Evolutionary conservation across 2,888 invertebrate species (phyloP).

Genomic region (Cephalotes varians): DNA sequence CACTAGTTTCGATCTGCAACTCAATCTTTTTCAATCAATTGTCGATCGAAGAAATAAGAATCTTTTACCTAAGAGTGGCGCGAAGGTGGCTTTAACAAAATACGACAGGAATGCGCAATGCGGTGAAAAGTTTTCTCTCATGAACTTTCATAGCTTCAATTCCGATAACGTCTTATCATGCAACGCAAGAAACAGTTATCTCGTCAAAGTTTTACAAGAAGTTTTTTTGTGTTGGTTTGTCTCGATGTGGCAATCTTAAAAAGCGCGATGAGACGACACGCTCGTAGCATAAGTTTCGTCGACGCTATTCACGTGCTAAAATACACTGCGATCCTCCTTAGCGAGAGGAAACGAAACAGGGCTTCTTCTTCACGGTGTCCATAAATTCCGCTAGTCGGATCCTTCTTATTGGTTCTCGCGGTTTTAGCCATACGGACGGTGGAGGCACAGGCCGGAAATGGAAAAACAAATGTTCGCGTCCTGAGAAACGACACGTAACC

Average conservation of each 20-base stretch:
- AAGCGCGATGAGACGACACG: neutral
- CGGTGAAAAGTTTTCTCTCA: neutral
- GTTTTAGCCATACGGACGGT: slow-evolving; percentile 18
- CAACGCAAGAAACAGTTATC: neutral
- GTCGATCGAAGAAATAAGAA: neutral
- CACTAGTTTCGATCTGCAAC: neutral
- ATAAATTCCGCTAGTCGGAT: slow-evolving; percentile 46
- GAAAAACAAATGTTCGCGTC: slow-evolving; percentile 33
- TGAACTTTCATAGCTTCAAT: neutral
- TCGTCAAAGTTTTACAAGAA: slow-evolving; percentile 22
- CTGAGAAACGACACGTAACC: slow-evolving; percentile 43
- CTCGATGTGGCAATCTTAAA: slow-evolving; percentile 13
- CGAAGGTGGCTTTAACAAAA: neutral
- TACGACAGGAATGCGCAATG: neutral
- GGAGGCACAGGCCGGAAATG: neutral
- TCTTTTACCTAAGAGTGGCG: neutral
- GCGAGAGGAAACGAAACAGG: slow-evolving; percentile 3
- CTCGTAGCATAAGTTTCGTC: neutral
- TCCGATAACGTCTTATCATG: neutral
- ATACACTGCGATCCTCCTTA: neutral
- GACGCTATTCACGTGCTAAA: neutral
- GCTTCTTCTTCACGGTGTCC: slow-evolving; percentile 10
- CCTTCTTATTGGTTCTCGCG: slow-evolving; percentile 48
- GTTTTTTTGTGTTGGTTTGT: slow-evolving; percentile 9
- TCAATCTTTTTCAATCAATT: neutral